Base-by-base conservation (phyloP, 2,888 invertebrate genomes). In the Mechanitis mazaeus region DNA sequence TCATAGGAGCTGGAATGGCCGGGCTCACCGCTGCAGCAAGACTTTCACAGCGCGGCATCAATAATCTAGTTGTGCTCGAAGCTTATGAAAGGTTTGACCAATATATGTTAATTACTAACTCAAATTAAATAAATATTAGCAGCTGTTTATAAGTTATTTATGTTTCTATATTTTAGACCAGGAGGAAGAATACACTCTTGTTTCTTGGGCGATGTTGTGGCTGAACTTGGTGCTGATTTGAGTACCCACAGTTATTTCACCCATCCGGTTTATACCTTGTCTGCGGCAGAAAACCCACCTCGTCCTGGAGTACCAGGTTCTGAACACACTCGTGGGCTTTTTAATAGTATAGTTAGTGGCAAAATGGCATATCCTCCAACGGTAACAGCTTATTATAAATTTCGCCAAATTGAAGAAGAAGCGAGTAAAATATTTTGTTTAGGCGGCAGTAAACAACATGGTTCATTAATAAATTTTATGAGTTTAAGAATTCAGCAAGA, bases 1-100 rank as follows among this genome's bases (percentile, higher is more conserved):
- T 96, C 55, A 85, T 96, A 42, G 96, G 96, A 0, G 96, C 95
- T 1, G 96, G 96, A 20, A 92, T 96, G 81, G 94, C 96, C 0
- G 96, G 96, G 2, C 84, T 96, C 12, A 94, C 95, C 0, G 95
- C 95, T 0, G 95, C 95, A 0, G 93, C 94, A 67, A 90, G 94
- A 65, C 90, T 96, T 1, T 78, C 92, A 0, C 91, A 93, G 72
- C 92, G 94, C 64, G 95, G 95, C 33, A 92, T 95, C 62, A 92
- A 84, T 65, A 93, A 94, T 73, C 90, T 95, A 56, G 91, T 92
- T 0, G 87, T 96, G 33, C 82, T 96, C 33, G 96, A 96, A 85
- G 96, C 95, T 0, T 93, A 94, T 20, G 93, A 95, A 76, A 93
- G 94, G 94, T 94, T 20, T 20, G 53, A 12, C 35, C 38, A 20